phyloP scores from a whole-genome alignment of 2,888 invertebrate species.

The Sericinus montela region DNA sequence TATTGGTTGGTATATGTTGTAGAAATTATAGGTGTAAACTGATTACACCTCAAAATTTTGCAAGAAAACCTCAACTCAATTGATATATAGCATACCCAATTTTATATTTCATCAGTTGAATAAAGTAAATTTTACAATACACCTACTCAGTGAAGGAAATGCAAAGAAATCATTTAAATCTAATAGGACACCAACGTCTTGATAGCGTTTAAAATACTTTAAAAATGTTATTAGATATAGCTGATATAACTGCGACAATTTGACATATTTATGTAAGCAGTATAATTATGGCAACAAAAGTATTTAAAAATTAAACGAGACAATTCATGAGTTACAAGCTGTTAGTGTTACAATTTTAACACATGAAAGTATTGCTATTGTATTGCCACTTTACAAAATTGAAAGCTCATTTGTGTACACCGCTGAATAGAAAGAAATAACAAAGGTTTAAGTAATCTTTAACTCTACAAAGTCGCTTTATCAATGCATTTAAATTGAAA shows the following conservation, averaged over 20 bases:
- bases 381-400: no score
- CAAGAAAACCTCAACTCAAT: no score
- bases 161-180: conserved; percentile 11
- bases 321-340: neutral
- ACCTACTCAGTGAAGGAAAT: neutral
- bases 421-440: neutral
- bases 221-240: no score
- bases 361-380: no score
- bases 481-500: neutral
- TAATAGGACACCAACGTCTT: conserved; percentile 12
- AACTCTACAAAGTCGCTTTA: neutral
- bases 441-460: neutral
- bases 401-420: neutral
- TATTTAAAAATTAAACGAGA: neutral
- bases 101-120: neutral
- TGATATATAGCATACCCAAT: no score
- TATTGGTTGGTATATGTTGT: no score
- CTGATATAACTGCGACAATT: neutral
- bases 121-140: conserved; percentile 18
- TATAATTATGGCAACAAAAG: conserved; percentile 16
- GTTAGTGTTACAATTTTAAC: no score
- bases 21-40: no score
- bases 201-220: conserved; percentile 20
- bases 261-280: neutral
- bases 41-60: no score